phyloP scores from a whole-genome alignment of 2,797 vertebrate genomes.

The Cephalopachus bancanus region DNA sequence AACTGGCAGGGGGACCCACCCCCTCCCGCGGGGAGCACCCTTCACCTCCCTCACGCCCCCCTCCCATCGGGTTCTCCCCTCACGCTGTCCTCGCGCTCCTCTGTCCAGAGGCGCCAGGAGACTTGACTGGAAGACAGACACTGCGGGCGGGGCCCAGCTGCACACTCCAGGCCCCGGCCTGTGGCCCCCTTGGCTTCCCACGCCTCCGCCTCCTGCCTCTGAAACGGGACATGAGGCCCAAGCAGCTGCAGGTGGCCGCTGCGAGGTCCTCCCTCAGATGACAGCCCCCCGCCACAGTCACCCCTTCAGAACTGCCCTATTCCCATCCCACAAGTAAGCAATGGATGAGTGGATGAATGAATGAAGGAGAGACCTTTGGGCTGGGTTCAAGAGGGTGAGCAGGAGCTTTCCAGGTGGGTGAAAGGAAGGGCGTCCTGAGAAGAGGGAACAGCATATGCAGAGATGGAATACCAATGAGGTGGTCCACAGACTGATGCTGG shows the following conservation, averaged over 20 bases:
- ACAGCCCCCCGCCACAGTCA: fast-evolving
- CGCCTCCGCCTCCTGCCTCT: neutral
- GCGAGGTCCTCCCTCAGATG: neutral
- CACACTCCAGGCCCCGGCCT: neutral
- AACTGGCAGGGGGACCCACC: neutral
- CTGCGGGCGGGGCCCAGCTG: neutral
- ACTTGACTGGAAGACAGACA: neutral
- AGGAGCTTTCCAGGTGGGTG: neutral
- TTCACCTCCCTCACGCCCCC: neutral
- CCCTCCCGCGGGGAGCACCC: neutral
- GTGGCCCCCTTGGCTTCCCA: neutral
- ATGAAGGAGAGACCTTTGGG: neutral
- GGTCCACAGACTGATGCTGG: neutral
- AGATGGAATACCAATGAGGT: neutral
- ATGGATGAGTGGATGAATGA: too few species aligned
- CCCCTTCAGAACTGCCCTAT: neutral
- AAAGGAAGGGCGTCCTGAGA: neutral
- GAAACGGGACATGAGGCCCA: neutral
- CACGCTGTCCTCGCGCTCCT: fast-evolving
- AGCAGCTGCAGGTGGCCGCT: fast-evolving
- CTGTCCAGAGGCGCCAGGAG: neutral
- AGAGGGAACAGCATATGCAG: neutral
- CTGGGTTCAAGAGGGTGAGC: neutral
- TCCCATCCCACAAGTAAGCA: neutral
- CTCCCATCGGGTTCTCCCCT: neutral